A percentile compares a stretch with the other conserved stretches of the same genome.
Conservation (phyloP, 2,797 vertebrate genomes). For the Brotogeris chrysoptera region DNA sequence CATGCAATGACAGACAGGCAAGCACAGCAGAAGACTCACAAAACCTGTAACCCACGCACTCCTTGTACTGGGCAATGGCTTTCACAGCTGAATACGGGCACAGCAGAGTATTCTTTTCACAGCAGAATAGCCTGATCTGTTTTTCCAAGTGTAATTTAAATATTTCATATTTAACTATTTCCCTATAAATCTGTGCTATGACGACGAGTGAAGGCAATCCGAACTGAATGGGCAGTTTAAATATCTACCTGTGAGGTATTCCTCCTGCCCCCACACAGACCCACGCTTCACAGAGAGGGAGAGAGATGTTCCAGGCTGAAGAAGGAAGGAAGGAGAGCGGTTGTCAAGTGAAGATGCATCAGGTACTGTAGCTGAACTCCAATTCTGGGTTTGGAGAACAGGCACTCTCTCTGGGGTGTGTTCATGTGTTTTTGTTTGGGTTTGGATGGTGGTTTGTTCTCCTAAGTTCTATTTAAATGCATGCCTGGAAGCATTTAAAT, state of each 20-base stretch:
- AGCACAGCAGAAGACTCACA: neutral
- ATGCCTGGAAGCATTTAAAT: neutral
- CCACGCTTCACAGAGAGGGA: neutral
- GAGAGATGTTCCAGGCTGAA: neutral
- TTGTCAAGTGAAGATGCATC: neutral
- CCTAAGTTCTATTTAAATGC: neutral
- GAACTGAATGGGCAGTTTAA: neutral
- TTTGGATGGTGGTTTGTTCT: slow-evolving; percentile 3
- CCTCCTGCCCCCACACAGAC: neutral
- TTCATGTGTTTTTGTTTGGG: neutral
- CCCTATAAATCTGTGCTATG: neutral
- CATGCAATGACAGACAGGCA: neutral
- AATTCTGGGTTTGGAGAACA: neutral
- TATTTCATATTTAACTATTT: neutral
- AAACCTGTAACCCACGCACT: fast-evolving
- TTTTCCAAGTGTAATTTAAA: neutral
- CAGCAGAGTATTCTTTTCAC: neutral
- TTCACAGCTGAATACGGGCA: neutral
- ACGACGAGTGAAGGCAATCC: neutral
- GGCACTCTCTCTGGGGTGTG: neutral
- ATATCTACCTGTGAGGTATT: neutral
- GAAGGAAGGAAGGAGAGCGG: neutral
- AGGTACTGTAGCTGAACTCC: neutral
- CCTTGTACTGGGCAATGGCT: neutral
- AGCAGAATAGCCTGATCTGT: neutral